Evolutionary conservation across 2,797 vertebrate genomes (phyloP).

Genomic region (Sorex maritimensis): DNA sequence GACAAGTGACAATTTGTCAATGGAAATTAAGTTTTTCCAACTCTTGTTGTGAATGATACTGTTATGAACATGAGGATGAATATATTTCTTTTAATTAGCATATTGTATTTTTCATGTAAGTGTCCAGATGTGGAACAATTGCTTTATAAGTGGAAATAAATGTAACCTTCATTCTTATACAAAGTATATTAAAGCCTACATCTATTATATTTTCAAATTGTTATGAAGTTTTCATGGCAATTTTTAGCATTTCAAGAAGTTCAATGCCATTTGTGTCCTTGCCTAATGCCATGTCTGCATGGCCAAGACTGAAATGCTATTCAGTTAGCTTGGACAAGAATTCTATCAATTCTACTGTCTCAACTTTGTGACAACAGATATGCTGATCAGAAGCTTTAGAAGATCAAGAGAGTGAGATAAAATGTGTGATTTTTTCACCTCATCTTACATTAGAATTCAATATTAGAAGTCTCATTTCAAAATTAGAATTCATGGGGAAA

Average conservation of each 20-base stretch:
- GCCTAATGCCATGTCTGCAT: neutral
- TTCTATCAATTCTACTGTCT: constrained; percentile 37
- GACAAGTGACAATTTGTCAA: neutral
- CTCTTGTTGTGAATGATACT: neutral
- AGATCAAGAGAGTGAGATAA: constrained; percentile 16
- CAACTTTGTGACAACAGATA: neutral
- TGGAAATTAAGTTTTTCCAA: neutral
- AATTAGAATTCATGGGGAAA: constrained; percentile 24
- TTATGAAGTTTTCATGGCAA: neutral
- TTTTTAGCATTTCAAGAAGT: constrained; percentile 40
- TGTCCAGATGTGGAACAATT: neutral
- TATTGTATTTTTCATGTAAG: neutral
- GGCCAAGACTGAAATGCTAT: neutral
- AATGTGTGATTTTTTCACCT: constrained; percentile 48
- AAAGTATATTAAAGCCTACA: no score
- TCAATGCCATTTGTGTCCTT: neutral
- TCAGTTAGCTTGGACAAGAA: neutral
- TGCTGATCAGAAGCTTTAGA: neutral
- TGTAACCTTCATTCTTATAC: constrained; percentile 1
- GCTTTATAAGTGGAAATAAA: neutral
- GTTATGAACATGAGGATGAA: neutral
- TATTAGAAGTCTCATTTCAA: constrained; percentile 32
- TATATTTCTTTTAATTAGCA: neutral
- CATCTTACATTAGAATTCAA: constrained; percentile 48
- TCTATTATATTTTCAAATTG: no score